Evolutionary conservation across 2,888 invertebrate species (phyloP).

Genomic region (Tenthredo notha): DNA sequence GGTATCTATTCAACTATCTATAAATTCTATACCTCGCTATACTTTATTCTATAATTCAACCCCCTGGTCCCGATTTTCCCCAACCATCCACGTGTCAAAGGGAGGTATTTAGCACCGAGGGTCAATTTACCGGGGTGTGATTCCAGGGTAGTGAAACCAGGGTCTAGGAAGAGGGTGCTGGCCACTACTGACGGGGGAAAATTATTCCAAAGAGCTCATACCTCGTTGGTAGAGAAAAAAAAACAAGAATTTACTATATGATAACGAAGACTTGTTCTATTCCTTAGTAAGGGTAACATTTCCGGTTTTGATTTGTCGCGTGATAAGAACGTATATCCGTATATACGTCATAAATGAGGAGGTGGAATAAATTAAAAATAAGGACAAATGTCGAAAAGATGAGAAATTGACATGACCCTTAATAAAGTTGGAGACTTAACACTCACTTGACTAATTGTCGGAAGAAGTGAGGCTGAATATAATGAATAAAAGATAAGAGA

Average conservation of each 20-base stretch:
- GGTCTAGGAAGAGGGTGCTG: slow-evolving; percentile 38
- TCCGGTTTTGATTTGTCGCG: not conserved
- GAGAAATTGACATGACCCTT: slow-evolving; percentile 50
- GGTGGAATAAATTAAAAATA: slow-evolving; percentile 37
- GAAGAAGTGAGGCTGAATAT: slow-evolving; percentile 35
- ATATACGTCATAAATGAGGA: not conserved
- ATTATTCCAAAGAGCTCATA: not conserved
- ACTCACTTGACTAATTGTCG: slow-evolving; percentile 52
- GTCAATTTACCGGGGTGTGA: slow-evolving; percentile 75
- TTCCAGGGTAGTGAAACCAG: slow-evolving; percentile 62
- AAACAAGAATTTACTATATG: not conserved
- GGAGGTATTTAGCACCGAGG: slow-evolving; percentile 73
- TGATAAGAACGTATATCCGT: not conserved
- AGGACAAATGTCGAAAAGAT: slow-evolving; percentile 42
- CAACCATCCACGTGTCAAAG: slow-evolving; percentile 66
- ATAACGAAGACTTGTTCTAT: not conserved
- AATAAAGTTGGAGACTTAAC: slow-evolving; percentile 49
- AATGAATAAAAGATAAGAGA: slow-evolving; percentile 55
- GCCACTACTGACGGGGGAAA: slow-evolving; percentile 15
- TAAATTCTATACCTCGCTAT: slow-evolving; percentile 30
- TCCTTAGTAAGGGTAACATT: not conserved
- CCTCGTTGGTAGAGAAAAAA: not conserved
- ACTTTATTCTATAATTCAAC: slow-evolving; percentile 57
- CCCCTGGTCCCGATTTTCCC: slow-evolving; percentile 55
- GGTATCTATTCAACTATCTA: slow-evolving; percentile 47